Percentiles rank a stretch among this genome's conserved stretches.
phyloP scores from a whole-genome alignment of 2,113 vertebrate species.

The Alethe castanea region DNA sequence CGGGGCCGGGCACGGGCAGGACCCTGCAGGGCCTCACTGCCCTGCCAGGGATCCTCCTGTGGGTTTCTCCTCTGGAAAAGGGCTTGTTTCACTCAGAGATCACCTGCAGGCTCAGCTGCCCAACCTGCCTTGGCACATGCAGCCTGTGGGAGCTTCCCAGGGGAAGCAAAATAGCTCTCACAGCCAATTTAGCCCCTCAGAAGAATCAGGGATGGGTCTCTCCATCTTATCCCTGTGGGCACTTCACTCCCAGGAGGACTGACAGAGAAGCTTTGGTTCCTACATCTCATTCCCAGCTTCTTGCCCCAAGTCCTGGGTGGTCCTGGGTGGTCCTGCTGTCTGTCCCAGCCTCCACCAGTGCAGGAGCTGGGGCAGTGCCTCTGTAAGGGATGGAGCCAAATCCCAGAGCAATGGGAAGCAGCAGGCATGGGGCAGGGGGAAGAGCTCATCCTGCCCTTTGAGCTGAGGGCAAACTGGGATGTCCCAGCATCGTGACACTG shows the following conservation, averaged over 20 bases:
- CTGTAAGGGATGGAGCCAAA: neutral
- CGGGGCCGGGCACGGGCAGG: neutral
- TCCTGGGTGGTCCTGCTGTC: neutral
- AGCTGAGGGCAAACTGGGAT: neutral
- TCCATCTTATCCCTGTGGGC: neutral
- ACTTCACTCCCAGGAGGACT: neutral
- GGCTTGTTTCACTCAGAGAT: neutral
- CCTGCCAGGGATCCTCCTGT: neutral
- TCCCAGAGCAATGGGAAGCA: neutral
- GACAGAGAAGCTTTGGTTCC: neutral
- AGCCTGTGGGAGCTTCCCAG: neutral
- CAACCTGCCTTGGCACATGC: rapidly evolving
- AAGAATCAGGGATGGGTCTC: neutral
- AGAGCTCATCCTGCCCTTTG: neutral
- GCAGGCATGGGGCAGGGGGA: neutral
- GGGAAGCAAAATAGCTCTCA: no score
- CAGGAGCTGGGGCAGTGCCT: neutral
- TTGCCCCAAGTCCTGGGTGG: neutral
- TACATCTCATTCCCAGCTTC: neutral
- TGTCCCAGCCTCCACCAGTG: neutral
- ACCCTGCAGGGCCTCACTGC: neutral
- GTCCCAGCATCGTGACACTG: rapidly evolving
- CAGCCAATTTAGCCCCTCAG: no score
- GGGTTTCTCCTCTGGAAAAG: neutral
- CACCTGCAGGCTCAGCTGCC: neutral